Base-by-base conservation (phyloP, 2,888 invertebrate species). In the Dynastes maya region DNA sequence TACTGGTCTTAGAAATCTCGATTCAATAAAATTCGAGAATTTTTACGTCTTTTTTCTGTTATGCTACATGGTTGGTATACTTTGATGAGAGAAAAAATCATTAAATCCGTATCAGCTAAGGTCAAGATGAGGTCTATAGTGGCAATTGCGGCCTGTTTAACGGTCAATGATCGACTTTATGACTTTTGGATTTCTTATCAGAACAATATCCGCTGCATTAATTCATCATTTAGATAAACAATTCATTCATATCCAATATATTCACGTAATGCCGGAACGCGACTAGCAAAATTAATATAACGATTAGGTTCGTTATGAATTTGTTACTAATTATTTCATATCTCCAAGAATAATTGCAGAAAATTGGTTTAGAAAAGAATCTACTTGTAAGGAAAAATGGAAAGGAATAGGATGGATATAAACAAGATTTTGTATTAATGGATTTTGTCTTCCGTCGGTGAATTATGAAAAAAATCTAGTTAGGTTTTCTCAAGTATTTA, bases 101-200 rank as follows among this genome's bases (percentile, higher is more conserved):
- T 71, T 71, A 71, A 71, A 70, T 71, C 71, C 67, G 40, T 78
- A 78, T 78, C 78, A 78, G 72, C 78, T 78, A 78, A 78, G 80
- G 80, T 80, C 80, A 80, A 75, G 80, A 78, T 80, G 74, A 58
- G 78, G 76, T 80, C 80, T 74, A 45, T 72, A 71, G 53, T 79
- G 29, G 78, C 78, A 78, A 78, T 71, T 71, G 78, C 78, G 76
- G 80, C 63, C 78, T 79, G 75, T 80, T 80, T 80, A 80, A 81
- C 84, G 84, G 84, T 84, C 84, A 84, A 84, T 81, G 84, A 82
- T 84, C 84, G 84, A 83, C 84, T 84, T 82, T 79, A 76, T 84
- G 84, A 84, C 84, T 82, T 84, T 83, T 83, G 81, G 81, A 81
- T 80, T 76, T 77, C 75, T 83, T 82, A 83, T 84, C 83, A 72